Conservation (phyloP, 2,113 vertebrate genomes). For the Eulacestoma nigropectus region DNA sequence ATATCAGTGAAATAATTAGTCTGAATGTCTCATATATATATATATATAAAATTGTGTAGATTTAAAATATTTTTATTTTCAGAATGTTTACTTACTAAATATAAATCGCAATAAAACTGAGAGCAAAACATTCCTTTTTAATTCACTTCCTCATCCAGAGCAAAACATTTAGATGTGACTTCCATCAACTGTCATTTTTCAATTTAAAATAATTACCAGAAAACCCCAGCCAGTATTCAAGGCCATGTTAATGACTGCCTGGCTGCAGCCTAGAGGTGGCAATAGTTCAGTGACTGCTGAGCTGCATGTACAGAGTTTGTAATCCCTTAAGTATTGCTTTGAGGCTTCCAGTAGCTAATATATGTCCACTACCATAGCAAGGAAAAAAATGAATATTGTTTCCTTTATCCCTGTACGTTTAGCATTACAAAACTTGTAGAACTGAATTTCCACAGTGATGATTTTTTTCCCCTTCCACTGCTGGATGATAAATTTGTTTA, state of each 20-base stretch:
- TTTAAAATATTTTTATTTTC: background rate
- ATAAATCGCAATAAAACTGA: background rate
- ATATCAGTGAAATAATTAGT: background rate
- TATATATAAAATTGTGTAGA: too few relatives aligned
- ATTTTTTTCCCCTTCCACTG: background rate
- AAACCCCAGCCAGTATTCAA: background rate
- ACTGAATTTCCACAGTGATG: background rate
- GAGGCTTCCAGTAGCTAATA: constrained; percentile 23
- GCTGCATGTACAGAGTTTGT: background rate
- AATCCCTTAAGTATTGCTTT: constrained; percentile 33
- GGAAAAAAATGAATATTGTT: constrained; percentile 5
- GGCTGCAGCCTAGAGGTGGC: background rate
- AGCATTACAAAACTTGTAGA: background rate
- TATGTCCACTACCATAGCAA: background rate
- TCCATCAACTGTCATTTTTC: background rate
- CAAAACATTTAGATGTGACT: background rate
- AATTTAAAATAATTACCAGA: constrained; percentile 11
- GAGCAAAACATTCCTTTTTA: background rate
- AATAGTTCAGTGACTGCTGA: constrained; percentile 16
- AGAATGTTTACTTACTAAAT: background rate
- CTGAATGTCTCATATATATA: too few relatives aligned
- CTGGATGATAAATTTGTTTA: constrained; percentile 23
- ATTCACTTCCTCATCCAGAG: background rate
- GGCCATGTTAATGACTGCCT: background rate
- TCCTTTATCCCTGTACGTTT: background rate